A percentile compares a stretch with the other conserved stretches of the same genome.
These are phyloP conservation scores for Camponotus vicinus DNA, from an alignment of 1,140 invertebrate genomes.

Conservation along the genomic window DNA sequence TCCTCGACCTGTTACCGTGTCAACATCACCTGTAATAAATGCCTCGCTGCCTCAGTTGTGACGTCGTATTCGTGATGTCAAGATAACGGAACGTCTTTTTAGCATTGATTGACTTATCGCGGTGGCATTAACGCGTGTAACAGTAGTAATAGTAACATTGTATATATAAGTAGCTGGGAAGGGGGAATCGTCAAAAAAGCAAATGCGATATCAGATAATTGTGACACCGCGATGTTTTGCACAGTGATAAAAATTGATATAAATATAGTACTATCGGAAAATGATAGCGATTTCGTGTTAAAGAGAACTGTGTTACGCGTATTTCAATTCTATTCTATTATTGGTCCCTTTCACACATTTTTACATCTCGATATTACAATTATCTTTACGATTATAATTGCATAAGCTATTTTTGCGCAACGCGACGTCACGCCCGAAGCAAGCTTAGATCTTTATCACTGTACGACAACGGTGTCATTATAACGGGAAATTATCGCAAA, in stretches of 20 bases:
- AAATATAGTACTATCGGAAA: constrained; percentile 12
- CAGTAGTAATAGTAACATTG: constrained; percentile 4
- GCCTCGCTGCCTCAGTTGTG: constrained; percentile 27
- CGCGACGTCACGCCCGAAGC: not conserved
- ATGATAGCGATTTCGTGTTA: constrained; percentile 11
- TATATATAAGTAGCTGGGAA: not conserved
- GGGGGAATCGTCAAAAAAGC: too few relatives aligned
- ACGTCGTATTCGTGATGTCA: constrained; percentile 15
- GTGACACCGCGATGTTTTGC: constrained; percentile 9
- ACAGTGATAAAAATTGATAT: not conserved
- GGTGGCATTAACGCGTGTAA: constrained; percentile 4
- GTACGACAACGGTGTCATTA: not conserved
- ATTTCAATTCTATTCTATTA: not conserved
- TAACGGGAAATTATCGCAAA: constrained; percentile 2
- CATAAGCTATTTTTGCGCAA: not conserved
- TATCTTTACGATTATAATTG: constrained; percentile 1
- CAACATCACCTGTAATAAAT: constrained; percentile 36
- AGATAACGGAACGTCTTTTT: constrained; percentile 22
- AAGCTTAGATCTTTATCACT: not conserved
- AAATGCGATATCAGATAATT: constrained; percentile 3
- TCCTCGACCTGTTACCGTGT: not conserved
- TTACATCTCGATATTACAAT: not conserved
- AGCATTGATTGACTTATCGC: constrained; percentile 39
- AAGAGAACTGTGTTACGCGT: not conserved
- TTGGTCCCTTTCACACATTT: not conserved